These are phyloP conservation scores for Aegithalos caudatus DNA, from an alignment of 2,113 vertebrate genomes.

Conservation along the genomic window DNA sequence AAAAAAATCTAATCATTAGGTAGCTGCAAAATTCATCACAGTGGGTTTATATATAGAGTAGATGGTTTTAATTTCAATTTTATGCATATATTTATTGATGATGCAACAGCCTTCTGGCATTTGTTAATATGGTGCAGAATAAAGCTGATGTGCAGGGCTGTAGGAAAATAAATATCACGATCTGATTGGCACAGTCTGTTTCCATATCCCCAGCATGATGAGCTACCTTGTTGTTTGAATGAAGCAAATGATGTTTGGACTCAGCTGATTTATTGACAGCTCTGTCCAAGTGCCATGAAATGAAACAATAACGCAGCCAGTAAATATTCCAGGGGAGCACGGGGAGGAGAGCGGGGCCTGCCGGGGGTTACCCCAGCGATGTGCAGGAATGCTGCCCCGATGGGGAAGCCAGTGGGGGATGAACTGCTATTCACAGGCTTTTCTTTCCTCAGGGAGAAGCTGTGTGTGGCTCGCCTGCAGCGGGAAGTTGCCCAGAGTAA, in stretches of 20 bases:
- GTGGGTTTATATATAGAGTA: not conserved
- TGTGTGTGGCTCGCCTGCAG: slow-evolving; percentile 90
- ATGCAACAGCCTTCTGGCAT: not conserved
- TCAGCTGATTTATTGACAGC: not conserved
- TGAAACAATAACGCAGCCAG: not conserved
- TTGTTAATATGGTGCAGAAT: not conserved
- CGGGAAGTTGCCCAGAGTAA: slow-evolving; percentile 84
- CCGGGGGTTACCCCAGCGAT: not conserved
- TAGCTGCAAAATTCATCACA: not conserved
- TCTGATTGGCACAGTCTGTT: not conserved
- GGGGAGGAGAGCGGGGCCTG: not conserved
- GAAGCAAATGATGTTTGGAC: slow-evolving; percentile 6
- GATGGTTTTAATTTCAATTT: not conserved
- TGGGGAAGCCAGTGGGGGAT: not conserved
- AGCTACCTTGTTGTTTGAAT: not conserved
- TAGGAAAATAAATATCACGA: not conserved
- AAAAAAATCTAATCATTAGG: not conserved
- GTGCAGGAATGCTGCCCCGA: not conserved
- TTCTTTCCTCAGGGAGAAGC: slow-evolving; percentile 84
- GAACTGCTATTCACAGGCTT: slow-evolving; percentile 37
- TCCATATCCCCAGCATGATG: not conserved
- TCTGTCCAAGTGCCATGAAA: not conserved
- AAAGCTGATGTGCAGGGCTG: not conserved
- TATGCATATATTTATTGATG: not conserved
- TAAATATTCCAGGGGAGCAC: not conserved